Evolutionary conservation across 1,140 invertebrate genomes (phyloP).

Genomic region (Trichoplusia ni): DNA sequence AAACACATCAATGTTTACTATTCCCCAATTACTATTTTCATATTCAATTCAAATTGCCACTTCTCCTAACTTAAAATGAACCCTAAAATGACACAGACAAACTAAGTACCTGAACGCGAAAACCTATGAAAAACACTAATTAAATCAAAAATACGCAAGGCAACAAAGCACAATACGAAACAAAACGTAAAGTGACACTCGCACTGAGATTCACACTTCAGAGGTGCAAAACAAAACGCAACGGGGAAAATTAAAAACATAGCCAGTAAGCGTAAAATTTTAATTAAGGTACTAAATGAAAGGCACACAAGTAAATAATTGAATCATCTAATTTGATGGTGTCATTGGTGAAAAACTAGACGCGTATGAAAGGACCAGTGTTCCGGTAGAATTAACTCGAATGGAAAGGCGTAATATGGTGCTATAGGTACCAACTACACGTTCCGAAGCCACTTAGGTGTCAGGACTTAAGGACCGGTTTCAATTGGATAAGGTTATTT

Average conservation of each 20-base stretch:
- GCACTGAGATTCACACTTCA: slow-evolving; percentile 69
- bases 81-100: too few species aligned
- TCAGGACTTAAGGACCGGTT: not conserved
- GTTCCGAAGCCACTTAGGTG: not conserved
- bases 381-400: slow-evolving; percentile 45
- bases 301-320: slow-evolving; percentile 64
- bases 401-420: not conserved
- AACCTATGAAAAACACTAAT: slow-evolving; percentile 55
- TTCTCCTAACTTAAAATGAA: too few species aligned
- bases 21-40: too few species aligned
- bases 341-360: slow-evolving; percentile 59
- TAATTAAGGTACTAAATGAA: slow-evolving; percentile 73
- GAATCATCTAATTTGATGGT: slow-evolving; percentile 73
- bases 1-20: too few species aligned
- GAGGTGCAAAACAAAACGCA: slow-evolving; percentile 71
- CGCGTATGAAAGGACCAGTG: slow-evolving; percentile 61
- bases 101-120: too few species aligned
- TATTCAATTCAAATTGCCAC: too few species aligned
- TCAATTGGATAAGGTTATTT: not conserved
- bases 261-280: slow-evolving; percentile 66
- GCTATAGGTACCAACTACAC: not conserved
- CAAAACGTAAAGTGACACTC: slow-evolving; percentile 55
- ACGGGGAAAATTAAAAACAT: slow-evolving; percentile 27
- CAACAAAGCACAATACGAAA: slow-evolving; percentile 55
- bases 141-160: slow-evolving; percentile 54